phyloP scores from a whole-genome alignment of 2,113 vertebrate species.

The Dunckerocampus dactyliophorus region DNA sequence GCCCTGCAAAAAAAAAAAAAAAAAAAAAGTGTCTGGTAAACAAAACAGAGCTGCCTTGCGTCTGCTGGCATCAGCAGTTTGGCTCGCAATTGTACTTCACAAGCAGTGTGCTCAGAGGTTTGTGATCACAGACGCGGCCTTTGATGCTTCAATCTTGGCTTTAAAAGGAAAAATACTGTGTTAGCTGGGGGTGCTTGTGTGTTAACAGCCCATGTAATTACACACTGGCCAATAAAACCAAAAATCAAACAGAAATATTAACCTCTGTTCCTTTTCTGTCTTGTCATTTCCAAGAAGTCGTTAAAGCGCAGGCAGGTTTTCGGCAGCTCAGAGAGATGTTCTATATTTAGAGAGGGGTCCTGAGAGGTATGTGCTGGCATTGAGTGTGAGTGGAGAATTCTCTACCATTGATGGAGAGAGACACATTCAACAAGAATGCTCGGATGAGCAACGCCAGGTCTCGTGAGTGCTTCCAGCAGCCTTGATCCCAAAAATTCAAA shows the following conservation, averaged over 20 bases:
- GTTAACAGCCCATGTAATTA: not conserved
- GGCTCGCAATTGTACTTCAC: constrained; percentile 69
- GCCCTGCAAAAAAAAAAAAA: constrained; percentile 62
- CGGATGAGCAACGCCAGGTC: constrained; percentile 46
- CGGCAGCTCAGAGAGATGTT: constrained; percentile 47
- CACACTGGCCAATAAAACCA: not conserved
- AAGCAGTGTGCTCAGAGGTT: constrained; percentile 46
- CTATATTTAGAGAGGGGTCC: constrained; percentile 79
- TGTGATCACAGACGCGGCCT: constrained; percentile 28
- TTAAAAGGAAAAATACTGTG: not conserved
- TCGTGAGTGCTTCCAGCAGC: constrained; percentile 45
- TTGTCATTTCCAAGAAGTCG: constrained; percentile 11
- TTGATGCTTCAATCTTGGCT: constrained; percentile 1
- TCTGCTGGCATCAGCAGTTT: constrained; percentile 79
- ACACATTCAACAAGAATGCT: constrained; percentile 53
- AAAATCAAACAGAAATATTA: not conserved
- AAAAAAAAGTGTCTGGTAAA: constrained; percentile 71
- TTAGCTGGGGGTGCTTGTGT: not conserved
- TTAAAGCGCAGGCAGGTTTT: constrained; percentile 54
- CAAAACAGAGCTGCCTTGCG: constrained; percentile 70
- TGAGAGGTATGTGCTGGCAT: constrained; percentile 73
- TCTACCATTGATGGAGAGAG: constrained; percentile 67
- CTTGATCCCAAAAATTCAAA: not conserved
- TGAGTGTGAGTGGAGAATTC: constrained; percentile 57
- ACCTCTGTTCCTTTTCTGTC: not conserved